Percentiles rank a stretch among this genome's conserved stretches.
Evolutionary conservation across 2,797 vertebrate species (phyloP).

Genomic region (Anguilla pacifica): DNA sequence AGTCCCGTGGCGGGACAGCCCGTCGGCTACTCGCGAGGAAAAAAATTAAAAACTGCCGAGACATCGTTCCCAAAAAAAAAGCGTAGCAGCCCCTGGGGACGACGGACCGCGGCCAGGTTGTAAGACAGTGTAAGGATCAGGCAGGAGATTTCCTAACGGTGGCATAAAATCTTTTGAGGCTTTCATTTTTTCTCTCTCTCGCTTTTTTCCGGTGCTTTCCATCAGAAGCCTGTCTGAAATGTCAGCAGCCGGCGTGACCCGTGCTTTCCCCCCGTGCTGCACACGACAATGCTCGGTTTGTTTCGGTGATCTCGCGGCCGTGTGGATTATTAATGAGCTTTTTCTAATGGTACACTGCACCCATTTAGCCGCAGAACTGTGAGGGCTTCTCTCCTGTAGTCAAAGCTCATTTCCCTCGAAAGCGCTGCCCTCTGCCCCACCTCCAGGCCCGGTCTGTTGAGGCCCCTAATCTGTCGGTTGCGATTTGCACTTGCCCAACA

Average conservation of each 20-base stretch:
- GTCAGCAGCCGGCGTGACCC: constrained; percentile 70
- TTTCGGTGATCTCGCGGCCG: constrained; percentile 68
- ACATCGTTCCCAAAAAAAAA: constrained; percentile 30
- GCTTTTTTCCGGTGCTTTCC: constrained; percentile 58
- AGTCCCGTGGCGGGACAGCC: constrained; percentile 32
- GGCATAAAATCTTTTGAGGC: constrained; percentile 57
- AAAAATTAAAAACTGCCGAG: constrained; percentile 39
- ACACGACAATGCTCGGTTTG: constrained; percentile 78
- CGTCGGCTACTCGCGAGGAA: constrained; percentile 1
- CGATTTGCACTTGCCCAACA: constrained; percentile 73
- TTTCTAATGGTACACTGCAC: constrained; percentile 75
- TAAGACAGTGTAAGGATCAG: constrained; percentile 60
- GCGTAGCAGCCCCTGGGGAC: constrained; percentile 17
- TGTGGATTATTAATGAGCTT: constrained; percentile 78
- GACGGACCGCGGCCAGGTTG: background rate
- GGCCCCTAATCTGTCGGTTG: constrained; percentile 74
- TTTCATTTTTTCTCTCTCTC: constrained; percentile 55
- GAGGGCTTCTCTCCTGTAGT: constrained; percentile 76
- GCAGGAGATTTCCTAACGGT: constrained; percentile 62
- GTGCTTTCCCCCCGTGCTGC: constrained; percentile 58
- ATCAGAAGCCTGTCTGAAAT: constrained; percentile 72
- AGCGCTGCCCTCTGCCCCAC: constrained; percentile 68
- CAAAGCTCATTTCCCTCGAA: constrained; percentile 85
- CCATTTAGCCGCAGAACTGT: constrained; percentile 74
- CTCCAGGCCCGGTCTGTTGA: constrained; percentile 53